Base-by-base conservation (phyloP, 1,140 invertebrate species). In the Luehdorfia chinensis region DNA sequence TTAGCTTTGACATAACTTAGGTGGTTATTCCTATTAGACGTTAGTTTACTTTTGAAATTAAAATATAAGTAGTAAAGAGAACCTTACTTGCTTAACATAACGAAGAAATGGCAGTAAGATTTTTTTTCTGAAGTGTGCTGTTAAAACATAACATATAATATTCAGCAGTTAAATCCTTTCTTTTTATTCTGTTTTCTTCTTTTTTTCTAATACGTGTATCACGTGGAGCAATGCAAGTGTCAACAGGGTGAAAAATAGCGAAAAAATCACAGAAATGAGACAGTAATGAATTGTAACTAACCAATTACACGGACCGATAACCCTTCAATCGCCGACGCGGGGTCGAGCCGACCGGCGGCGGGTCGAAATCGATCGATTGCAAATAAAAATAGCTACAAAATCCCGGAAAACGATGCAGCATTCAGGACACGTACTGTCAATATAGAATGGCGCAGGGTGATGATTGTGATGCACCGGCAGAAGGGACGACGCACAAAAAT, bases 211-310 rank as follows among this genome's bases (percentile, higher is more conserved):
- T n/a, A n/a, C n/a, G n/a, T n/a, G n/a, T n/a, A n/a, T n/a, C n/a
- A n/a, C n/a, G n/a, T n/a, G n/a, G n/a, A n/a, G n/a, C n/a, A n/a
- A n/a, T n/a, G n/a, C n/a, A n/a, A n/a, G n/a, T n/a, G n/a, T n/a
- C n/a, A n/a, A n/a, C n/a, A n/a, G n/a, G n/a, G 33, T 9, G 28
- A 31, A 13, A 32, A 12, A 9, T 21, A 19, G 9, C 19, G 5
- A 56, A 68, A 76, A 75, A 75, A 79, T 79, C 74, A 72, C 67
- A 41, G 52, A 56, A 50, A 55, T 16, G 50, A 52, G 39, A 55
- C 55, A 61, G 66, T 83, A 85, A 83, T 85, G 81, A 85, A 81
- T 80, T 76, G 74, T 81, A 80, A 84, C 72, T 75, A 66, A 68
- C 59, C 81, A 80, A 81, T 85, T 83, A 83, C 68, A 75, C 58